phyloP scores from a whole-genome alignment of 2,113 vertebrate genomes.

The pig (Sus scrofa) region DNA sequence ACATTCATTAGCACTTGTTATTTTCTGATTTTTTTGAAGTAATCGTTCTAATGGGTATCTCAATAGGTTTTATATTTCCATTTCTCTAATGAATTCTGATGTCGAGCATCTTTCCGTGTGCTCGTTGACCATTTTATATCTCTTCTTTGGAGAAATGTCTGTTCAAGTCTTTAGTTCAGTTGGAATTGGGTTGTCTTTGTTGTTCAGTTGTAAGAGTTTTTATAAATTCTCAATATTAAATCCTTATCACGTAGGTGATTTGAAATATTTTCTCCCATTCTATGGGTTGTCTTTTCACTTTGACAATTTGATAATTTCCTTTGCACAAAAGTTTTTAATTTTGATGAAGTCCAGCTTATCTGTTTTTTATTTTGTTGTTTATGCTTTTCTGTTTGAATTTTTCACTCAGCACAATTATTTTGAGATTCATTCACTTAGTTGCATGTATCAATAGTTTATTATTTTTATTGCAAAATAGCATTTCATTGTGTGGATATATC shows the following conservation, averaged over 20 bases:
- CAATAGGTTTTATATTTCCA: constrained; percentile 17
- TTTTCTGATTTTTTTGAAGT: background rate
- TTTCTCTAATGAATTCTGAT: constrained; percentile 19
- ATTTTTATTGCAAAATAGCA: background rate
- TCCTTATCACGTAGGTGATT: background rate
- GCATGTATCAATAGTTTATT: background rate
- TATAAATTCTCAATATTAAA: background rate
- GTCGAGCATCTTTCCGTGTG: background rate
- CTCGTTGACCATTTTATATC: background rate
- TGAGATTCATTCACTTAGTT: background rate
- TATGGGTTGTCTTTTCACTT: background rate
- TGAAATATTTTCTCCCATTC: background rate
- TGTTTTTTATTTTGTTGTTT: background rate
- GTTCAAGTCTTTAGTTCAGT: background rate
- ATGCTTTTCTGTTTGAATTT: background rate
- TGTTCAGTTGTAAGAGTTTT: background rate
- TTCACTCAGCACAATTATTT: background rate
- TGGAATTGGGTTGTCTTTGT: background rate
- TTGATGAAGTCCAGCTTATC: background rate
- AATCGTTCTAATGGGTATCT: background rate
- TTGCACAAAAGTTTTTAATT: constrained; percentile 5
- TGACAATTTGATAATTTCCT: background rate
- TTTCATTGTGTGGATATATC: background rate
- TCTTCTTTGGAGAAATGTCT: constrained; percentile 17
- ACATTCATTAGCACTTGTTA: background rate